Evolutionary conservation across 2,797 vertebrate genomes (phyloP).

Genomic region (Poeciliopsis infans): DNA sequence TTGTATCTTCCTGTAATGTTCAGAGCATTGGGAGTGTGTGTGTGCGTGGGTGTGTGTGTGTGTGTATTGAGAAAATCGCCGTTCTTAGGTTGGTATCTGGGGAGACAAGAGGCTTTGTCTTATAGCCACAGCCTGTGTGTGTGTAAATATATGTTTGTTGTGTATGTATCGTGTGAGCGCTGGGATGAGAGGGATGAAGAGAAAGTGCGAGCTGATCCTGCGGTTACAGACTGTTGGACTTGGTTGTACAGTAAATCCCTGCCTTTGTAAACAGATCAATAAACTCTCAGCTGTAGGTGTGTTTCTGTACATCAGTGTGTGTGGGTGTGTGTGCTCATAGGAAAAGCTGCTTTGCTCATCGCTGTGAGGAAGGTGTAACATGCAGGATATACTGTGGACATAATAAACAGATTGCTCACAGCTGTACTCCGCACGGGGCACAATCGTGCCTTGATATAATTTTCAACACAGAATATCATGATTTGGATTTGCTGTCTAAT

Average conservation of each 20-base stretch:
- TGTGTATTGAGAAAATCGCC: conserved; percentile 60
- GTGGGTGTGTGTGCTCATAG: conserved; percentile 16
- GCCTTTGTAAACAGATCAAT: conserved; percentile 82
- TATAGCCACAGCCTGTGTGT: conserved; percentile 48
- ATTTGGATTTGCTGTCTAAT: conserved; percentile 34
- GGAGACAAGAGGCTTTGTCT: conserved; percentile 72
- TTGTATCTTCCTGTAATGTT: conserved; percentile 27
- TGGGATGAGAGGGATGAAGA: conserved; percentile 52
- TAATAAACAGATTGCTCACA: conserved; percentile 49
- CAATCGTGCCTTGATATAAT: conserved; percentile 18
- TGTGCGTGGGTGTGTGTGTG: not conserved
- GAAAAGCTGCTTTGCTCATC: conserved; percentile 39
- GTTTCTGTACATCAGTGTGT: conserved; percentile 36
- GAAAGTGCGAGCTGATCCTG: conserved; percentile 66
- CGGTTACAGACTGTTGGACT: conserved; percentile 75
- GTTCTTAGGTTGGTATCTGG: conserved; percentile 69
- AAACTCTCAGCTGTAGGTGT: conserved; percentile 64
- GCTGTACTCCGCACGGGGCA: conserved; percentile 25
- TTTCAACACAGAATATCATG: conserved; percentile 11
- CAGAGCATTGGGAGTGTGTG: conserved; percentile 20
- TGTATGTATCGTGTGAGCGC: conserved; percentile 31
- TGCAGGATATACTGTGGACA: conserved; percentile 34
- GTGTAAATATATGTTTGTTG: conserved; percentile 30
- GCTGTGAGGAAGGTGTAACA: conserved; percentile 25
- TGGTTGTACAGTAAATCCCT: conserved; percentile 78